Evolutionary conservation across 2,113 vertebrate species (phyloP).

Genomic region (Leptosomus discolor): DNA sequence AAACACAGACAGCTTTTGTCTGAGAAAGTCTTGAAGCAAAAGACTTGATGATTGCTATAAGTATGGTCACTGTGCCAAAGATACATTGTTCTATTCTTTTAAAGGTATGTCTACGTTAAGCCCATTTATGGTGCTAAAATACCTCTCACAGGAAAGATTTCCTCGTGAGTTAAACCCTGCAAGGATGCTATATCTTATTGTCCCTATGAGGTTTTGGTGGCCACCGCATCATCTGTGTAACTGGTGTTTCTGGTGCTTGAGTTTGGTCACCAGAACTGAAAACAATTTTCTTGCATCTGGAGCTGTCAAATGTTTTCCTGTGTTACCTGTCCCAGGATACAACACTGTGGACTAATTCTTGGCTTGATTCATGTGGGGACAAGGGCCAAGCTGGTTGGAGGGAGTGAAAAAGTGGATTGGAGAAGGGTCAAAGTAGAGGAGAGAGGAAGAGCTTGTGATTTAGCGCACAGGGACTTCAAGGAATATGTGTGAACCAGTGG

Average conservation of each 20-base stretch:
- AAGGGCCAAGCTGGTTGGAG: not conserved
- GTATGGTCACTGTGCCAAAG: not conserved
- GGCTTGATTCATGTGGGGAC: not conserved
- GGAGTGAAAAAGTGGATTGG: not conserved
- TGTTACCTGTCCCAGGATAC: accelerated
- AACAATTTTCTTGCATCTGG: not conserved
- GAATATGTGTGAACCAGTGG: accelerated
- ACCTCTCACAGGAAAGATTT: not conserved
- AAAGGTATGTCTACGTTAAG: not conserved
- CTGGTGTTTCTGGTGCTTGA: not conserved
- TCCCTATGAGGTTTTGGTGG: accelerated
- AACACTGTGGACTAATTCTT: not conserved
- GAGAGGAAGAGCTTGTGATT: not conserved
- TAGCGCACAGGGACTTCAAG: not conserved
- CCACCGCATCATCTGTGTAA: not conserved
- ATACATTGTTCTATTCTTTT: not conserved
- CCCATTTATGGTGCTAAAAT: not conserved
- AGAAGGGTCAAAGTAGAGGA: not conserved
- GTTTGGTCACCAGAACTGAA: not conserved
- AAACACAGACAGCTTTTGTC: not conserved
- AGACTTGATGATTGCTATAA: not conserved
- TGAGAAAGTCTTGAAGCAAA: not conserved
- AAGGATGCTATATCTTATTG: not conserved
- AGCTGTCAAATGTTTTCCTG: not conserved
- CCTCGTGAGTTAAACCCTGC: not conserved